Percentiles rank a stretch among this genome's conserved stretches.
phyloP scores from a whole-genome alignment of 2,888 invertebrate species.

The Cantharis rufa region DNA sequence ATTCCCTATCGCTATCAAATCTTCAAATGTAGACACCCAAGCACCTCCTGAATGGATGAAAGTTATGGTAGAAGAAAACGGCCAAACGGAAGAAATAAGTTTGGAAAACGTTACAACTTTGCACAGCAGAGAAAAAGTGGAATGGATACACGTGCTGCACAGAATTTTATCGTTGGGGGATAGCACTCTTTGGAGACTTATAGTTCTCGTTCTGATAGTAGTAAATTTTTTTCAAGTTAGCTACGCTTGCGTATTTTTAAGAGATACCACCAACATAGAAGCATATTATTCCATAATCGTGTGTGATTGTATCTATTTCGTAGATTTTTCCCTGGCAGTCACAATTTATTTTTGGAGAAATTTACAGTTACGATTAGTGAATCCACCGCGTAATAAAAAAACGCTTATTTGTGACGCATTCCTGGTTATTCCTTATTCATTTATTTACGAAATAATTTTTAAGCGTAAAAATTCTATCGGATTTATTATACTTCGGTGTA shows the following conservation, averaged over 20 bases:
- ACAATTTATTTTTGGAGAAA: conserved; percentile 14
- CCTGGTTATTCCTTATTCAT: conserved; percentile 18
- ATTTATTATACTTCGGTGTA: conserved; percentile 45
- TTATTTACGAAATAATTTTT: conserved; percentile 1
- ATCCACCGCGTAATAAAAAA: conserved; percentile 11
- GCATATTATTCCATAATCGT: conserved; percentile 8
- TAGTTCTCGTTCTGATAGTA: conserved; percentile 6
- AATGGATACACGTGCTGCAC: conserved; percentile 10
- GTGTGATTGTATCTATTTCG: conserved; percentile 6
- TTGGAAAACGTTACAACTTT: conserved; percentile 6
- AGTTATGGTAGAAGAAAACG: conserved; percentile 3
- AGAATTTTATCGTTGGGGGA: conserved; percentile 7
- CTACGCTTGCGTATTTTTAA: conserved; percentile 9
- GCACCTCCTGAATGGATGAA: conserved; percentile 4
- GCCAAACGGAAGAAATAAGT: not conserved
- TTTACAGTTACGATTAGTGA: conserved; percentile 12
- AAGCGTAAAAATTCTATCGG: not conserved
- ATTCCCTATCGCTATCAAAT: conserved; percentile 8
- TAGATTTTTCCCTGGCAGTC: conserved; percentile 13
- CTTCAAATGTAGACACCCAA: not conserved
- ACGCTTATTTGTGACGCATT: conserved; percentile 11
- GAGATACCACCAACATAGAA: not conserved
- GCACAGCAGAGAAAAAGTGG: conserved; percentile 3
- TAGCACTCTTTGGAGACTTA: conserved; percentile 5
- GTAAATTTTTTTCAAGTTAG: conserved; percentile 13